These are phyloP conservation scores for Motacilla tschutschensis DNA, from an alignment of 2,113 vertebrate species.

Conservation along the genomic window DNA sequence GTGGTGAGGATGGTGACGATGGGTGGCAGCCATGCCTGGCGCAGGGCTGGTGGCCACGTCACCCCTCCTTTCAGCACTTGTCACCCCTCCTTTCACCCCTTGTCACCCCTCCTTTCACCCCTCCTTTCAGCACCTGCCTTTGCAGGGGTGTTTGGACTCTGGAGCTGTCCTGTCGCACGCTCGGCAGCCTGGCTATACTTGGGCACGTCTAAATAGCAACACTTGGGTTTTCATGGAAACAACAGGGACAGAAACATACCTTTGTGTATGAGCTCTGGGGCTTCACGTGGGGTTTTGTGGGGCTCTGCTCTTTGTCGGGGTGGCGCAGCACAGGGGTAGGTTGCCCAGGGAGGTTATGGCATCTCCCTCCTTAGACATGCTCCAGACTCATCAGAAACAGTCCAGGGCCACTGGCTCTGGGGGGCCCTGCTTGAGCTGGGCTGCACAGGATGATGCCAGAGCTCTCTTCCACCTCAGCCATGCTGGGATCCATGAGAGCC, in stretches of 20 bases:
- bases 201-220: not conserved
- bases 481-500: not conserved
- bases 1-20: accelerated
- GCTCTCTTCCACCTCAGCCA: not conserved
- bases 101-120: no score
- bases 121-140: accelerated
- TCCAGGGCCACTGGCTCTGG: not conserved
- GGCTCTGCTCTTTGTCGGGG: not conserved
- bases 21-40: not conserved
- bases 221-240: not conserved
- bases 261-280: not conserved
- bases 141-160: not conserved
- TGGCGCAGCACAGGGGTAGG: not conserved
- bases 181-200: not conserved
- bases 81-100: no score
- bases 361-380: not conserved
- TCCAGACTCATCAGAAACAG: not conserved
- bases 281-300: accelerated
- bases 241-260: not conserved
- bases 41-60: accelerated
- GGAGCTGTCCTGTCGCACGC: accelerated
- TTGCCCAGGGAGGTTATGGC: not conserved
- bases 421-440: not conserved
- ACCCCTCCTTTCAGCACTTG: accelerated
- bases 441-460: not conserved